These are phyloP conservation scores for Marmota monax DNA, from an alignment of 2,113 vertebrate species.

Conservation along the genomic window DNA sequence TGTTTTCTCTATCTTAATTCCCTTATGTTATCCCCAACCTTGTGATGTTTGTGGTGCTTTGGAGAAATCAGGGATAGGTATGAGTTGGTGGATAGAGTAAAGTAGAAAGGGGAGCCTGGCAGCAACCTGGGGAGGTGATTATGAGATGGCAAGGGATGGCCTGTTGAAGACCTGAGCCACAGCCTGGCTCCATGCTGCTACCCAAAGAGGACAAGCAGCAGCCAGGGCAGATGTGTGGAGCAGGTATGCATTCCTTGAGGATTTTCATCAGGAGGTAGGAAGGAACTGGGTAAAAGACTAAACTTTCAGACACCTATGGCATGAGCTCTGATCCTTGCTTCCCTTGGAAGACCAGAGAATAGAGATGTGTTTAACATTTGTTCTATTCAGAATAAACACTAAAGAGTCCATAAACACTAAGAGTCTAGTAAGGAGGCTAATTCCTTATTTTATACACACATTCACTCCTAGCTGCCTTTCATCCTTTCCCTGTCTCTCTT, in stretches of 20 bases:
- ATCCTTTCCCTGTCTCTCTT: background rate
- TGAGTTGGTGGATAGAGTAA: background rate
- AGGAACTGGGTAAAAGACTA: background rate
- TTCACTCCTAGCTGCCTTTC: background rate
- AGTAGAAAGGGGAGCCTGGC: background rate
- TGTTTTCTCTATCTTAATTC: background rate
- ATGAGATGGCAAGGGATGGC: rapidly evolving
- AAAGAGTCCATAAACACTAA: background rate
- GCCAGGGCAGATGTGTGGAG: background rate
- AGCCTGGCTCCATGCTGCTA: background rate
- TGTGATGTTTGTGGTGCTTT: background rate
- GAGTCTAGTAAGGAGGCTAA: background rate
- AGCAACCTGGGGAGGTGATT: background rate
- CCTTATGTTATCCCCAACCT: background rate
- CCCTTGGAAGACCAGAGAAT: background rate
- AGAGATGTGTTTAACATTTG: background rate
- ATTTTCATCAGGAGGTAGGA: background rate
- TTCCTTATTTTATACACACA: background rate
- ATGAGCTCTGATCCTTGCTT: background rate
- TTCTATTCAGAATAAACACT: no score
- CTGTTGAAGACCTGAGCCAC: background rate
- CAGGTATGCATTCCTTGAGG: background rate
- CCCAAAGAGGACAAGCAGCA: background rate
- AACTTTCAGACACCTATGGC: background rate
- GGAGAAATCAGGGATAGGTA: background rate